Evolutionary conservation across 2,113 vertebrate genomes (phyloP).

Genomic region (Echinops telfairi): DNA sequence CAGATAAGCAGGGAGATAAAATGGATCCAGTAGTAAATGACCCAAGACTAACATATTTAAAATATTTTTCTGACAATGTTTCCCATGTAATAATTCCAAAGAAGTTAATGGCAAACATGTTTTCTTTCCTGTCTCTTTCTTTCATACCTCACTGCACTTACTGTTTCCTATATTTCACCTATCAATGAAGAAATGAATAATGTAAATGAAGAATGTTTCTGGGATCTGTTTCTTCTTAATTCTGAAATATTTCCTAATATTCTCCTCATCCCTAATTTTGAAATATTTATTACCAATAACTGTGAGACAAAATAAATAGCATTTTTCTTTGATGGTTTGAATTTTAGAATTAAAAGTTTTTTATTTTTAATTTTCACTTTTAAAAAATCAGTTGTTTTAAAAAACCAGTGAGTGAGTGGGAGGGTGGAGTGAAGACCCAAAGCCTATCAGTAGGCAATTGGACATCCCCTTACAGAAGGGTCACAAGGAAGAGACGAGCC

Average conservation of each 20-base stretch:
- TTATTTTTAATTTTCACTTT: background rate
- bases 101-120: background rate
- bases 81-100: background rate
- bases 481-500: no score
- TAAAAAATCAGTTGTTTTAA: background rate
- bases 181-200: background rate
- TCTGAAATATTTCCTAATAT: background rate
- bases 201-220: constrained; percentile 10
- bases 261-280: background rate
- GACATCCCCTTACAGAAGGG: no score
- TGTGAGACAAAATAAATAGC: background rate
- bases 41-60: background rate
- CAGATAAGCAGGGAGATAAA: constrained; percentile 36
- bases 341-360: constrained; percentile 19
- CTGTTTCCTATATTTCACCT: background rate
- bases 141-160: background rate
- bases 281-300: constrained; percentile 25
- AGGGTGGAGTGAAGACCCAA: no score
- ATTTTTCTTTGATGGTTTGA: background rate
- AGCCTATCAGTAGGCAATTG: no score
- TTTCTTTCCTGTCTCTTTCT: background rate
- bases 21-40: constrained; percentile 28
- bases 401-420: no score
- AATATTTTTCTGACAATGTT: constrained; percentile 43
- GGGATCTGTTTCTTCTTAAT: background rate